Percentiles rank a stretch among this genome's conserved stretches.
Conservation (phyloP, 2,888 invertebrate genomes). For the Aphelenchoides bicaudatus region DNA sequence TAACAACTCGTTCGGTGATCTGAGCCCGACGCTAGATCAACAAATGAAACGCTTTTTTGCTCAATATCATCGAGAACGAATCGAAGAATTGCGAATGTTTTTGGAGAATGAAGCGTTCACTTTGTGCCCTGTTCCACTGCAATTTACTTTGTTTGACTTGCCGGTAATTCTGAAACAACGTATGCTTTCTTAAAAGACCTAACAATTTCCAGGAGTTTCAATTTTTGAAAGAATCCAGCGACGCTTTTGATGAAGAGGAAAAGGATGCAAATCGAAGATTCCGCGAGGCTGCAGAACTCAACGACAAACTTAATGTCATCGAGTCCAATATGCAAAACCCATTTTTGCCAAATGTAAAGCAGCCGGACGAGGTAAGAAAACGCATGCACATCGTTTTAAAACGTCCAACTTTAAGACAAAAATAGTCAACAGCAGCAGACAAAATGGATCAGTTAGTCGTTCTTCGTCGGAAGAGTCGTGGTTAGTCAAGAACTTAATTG, state of each 20-base stretch:
- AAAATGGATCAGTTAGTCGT: conserved; percentile 8
- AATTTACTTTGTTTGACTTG: conserved; percentile 56
- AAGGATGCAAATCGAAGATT: conserved; percentile 5
- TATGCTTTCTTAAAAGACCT: background rate
- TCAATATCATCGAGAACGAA: conserved; percentile 44
- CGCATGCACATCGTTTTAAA: no score
- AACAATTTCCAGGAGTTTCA: conserved; percentile 41
- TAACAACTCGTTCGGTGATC: conserved; percentile 30
- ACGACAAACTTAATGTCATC: conserved; percentile 33
- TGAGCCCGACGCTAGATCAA: conserved; percentile 40
- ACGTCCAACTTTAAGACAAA: no score
- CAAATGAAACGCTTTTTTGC: conserved; percentile 39
- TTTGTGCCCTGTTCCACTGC: conserved; percentile 50
- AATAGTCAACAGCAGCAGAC: background rate
- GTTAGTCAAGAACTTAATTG: conserved; percentile 16
- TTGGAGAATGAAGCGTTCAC: conserved; percentile 57
- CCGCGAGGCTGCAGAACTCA: conserved; percentile 22
- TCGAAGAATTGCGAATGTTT: conserved; percentile 56
- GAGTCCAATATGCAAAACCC: conserved; percentile 31
- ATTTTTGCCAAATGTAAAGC: no score
- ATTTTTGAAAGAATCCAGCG: conserved; percentile 41
- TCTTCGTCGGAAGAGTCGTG: conserved; percentile 33
- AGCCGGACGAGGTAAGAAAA: no score
- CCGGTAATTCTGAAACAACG: conserved; percentile 38
- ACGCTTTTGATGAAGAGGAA: conserved; percentile 37